phyloP scores from a whole-genome alignment of 2,797 vertebrate species.

The Glyptemys insculpta region DNA sequence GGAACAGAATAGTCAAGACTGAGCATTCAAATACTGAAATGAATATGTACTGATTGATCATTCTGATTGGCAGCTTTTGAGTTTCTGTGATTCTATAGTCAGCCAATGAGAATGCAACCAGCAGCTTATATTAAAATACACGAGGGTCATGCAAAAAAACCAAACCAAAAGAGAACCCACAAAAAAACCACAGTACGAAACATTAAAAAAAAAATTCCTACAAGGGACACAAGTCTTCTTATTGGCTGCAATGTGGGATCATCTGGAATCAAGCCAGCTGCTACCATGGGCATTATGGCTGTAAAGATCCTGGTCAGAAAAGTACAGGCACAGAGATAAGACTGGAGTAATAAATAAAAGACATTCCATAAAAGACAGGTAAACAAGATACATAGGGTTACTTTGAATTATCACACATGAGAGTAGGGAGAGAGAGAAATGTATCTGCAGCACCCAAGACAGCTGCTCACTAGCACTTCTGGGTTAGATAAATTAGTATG shows the following conservation, averaged over 20 bases:
- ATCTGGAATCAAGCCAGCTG: conserved; percentile 96
- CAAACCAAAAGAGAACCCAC: too few relatives aligned
- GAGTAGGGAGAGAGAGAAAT: conserved; percentile 32
- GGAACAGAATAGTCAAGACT: conserved; percentile 12
- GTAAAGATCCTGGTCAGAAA: conserved; percentile 98
- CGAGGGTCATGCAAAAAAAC: conserved; percentile 66
- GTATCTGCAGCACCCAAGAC: conserved; percentile 62
- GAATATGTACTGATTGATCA: conserved; percentile 47
- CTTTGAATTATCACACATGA: conserved; percentile 44
- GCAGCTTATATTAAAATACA: conserved; percentile 54
- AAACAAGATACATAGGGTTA: conserved; percentile 52
- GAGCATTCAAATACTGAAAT: background rate
- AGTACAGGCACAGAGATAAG: conserved; percentile 81
- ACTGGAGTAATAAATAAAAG: conserved; percentile 60
- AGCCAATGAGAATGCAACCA: conserved; percentile 89
- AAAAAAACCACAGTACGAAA: conserved; percentile 40
- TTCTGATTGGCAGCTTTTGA: conserved; percentile 85
- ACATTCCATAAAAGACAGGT: conserved; percentile 66
- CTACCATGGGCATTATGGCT: conserved; percentile 99
- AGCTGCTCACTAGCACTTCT: conserved; percentile 45
- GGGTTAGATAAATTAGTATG: background rate
- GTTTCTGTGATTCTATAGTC: conserved; percentile 81
- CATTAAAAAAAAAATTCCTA: conserved; percentile 83
- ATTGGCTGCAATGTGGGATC: conserved; percentile 99
- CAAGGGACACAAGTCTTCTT: conserved; percentile 95